Conservation (phyloP, 2,888 invertebrate species). For the Cheilosia urbana region DNA sequence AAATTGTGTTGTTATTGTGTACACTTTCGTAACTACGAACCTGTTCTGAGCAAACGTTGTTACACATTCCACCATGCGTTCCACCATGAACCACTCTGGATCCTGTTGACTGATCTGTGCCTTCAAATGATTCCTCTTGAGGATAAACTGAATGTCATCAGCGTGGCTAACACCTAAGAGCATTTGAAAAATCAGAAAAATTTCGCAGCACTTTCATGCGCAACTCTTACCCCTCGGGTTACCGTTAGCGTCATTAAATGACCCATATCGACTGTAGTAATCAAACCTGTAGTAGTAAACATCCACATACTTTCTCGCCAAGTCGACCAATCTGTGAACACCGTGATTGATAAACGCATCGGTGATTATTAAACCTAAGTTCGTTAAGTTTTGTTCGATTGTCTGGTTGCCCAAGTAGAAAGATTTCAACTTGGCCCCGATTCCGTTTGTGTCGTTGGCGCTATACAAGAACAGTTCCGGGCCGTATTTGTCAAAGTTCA, state of each 20-base stretch:
- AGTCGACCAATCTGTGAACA: slow-evolving; percentile 85
- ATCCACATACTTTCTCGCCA: slow-evolving; percentile 85
- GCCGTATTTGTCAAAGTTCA: slow-evolving; percentile 79
- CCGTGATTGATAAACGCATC: slow-evolving; percentile 86
- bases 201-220: no score
- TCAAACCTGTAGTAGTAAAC: slow-evolving; percentile 87
- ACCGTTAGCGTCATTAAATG: slow-evolving; percentile 83
- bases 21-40: slow-evolving; percentile 72
- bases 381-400: slow-evolving; percentile 57
- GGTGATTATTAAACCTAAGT: slow-evolving; percentile 84
- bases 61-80: slow-evolving; percentile 82
- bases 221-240: slow-evolving; percentile 78
- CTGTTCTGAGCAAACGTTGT: slow-evolving; percentile 82
- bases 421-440: background rate
- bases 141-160: slow-evolving; percentile 80
- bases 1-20: no score
- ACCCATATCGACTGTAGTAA: slow-evolving; percentile 86
- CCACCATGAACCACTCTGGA: slow-evolving; percentile 83
- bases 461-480: slow-evolving; percentile 84
- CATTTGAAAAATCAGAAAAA: background rate
- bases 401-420: slow-evolving; percentile 76
- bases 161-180: slow-evolving; percentile 78
- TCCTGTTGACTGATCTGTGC: slow-evolving; percentile 78
- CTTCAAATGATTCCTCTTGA: slow-evolving; percentile 78
- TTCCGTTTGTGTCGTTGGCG: slow-evolving; percentile 1